Evolutionary conservation across 2,113 vertebrate species (phyloP).

Genomic region (Sebastes schlegelii): DNA sequence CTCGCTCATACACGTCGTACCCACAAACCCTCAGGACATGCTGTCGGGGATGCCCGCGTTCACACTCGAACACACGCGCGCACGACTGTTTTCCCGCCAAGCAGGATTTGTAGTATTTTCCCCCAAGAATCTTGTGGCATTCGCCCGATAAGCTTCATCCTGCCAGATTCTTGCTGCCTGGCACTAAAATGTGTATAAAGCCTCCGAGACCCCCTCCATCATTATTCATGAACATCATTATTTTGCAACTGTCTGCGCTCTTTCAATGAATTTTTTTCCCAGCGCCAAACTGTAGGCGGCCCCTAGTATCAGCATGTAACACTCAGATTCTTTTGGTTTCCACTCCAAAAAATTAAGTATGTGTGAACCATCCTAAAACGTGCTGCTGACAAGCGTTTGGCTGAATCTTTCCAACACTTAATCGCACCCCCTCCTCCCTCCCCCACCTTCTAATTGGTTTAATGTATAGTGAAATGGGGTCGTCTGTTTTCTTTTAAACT

Average conservation of each 20-base stretch:
- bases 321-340: conserved; percentile 54
- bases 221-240: conserved; percentile 79
- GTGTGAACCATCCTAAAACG: conserved; percentile 46
- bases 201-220: conserved; percentile 71
- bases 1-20: conserved; percentile 21
- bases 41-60: conserved; percentile 54
- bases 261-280: conserved; percentile 63
- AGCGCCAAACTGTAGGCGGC: conserved; percentile 59
- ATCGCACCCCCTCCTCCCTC: not conserved
- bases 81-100: conserved; percentile 67
- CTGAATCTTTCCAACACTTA: conserved; percentile 50
- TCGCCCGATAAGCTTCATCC: conserved; percentile 73
- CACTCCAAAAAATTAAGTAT: conserved; percentile 46
- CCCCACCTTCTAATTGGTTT: conserved; percentile 68
- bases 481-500: conserved; percentile 64
- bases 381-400: conserved; percentile 59
- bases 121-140: conserved; percentile 70
- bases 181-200: conserved; percentile 65
- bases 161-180: conserved; percentile 73
- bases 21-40: conserved; percentile 58
- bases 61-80: conserved; percentile 48
- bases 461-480: conserved; percentile 79
- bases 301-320: conserved; percentile 59
- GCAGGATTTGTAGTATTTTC: conserved; percentile 68
- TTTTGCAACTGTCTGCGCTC: conserved; percentile 72